Percentiles rank a stretch among this genome's conserved stretches.
phyloP scores from a whole-genome alignment of 2,888 invertebrate genomes.

The Sialis fuliginosa region DNA sequence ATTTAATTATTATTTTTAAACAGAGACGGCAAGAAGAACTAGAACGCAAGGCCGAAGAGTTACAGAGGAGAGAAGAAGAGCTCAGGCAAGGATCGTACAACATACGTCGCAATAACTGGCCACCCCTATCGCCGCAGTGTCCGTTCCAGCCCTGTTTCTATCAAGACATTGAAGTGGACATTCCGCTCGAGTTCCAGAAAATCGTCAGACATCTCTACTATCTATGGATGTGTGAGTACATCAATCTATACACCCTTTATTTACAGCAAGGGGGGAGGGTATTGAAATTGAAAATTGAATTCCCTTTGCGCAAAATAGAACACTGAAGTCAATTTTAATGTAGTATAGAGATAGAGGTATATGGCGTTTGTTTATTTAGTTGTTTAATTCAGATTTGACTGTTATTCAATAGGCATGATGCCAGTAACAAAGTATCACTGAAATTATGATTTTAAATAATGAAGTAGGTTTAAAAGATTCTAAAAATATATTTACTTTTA shows the following conservation, averaged over 20 bases:
- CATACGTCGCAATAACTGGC: constrained; percentile 89
- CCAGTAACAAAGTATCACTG: too few relatives aligned
- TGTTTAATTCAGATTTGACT: too few relatives aligned
- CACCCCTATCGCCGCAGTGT: constrained; percentile 83
- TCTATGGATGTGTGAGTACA: constrained; percentile 86
- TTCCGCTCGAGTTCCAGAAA: constrained; percentile 93
- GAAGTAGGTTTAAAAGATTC: too few relatives aligned
- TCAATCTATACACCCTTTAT: not conserved
- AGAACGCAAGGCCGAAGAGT: constrained; percentile 78
- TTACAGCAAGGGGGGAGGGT: too few relatives aligned
- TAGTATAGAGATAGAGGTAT: too few relatives aligned
- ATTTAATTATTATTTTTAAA: constrained; percentile 4
- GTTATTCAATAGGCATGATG: too few relatives aligned
- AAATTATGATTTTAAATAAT: too few relatives aligned
- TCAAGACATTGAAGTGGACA: constrained; percentile 98
- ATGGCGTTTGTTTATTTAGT: too few relatives aligned
- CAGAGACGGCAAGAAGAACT: constrained; percentile 77
- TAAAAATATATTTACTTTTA: too few relatives aligned
- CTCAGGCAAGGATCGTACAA: constrained; percentile 42
- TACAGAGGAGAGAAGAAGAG: constrained; percentile 78
- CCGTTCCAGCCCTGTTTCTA: constrained; percentile 97
- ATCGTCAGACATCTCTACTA: constrained; percentile 90
- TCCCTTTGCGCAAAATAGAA: too few relatives aligned
- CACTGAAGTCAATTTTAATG: too few relatives aligned
- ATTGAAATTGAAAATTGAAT: too few relatives aligned